A percentile compares a stretch with the other conserved stretches of the same genome.
phyloP scores from a whole-genome alignment of 64 coral and sea anemone genomes.

The Pocillopora verrucosa region DNA sequence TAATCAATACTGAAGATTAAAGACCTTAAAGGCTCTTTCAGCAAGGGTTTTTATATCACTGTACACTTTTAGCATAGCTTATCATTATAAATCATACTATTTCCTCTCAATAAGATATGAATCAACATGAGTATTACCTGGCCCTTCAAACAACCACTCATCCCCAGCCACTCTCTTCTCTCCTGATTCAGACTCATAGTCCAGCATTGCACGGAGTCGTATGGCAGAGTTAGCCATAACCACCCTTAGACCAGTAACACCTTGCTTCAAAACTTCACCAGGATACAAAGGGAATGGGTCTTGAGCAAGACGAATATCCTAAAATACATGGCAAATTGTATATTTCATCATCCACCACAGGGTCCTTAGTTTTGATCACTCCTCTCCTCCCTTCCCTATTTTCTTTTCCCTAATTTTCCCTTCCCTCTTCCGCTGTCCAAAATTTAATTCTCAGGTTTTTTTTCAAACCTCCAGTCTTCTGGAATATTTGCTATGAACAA shows the following conservation, averaged over 20 bases:
- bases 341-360: background rate
- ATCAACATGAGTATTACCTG: slow-evolving; percentile 44
- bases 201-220: slow-evolving; percentile 77
- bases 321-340: background rate
- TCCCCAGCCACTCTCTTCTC: slow-evolving; percentile 99
- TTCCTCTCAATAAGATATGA: background rate
- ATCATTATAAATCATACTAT: background rate
- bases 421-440: too few species aligned
- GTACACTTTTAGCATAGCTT: background rate
- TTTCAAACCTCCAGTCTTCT: too few species aligned
- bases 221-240: slow-evolving; percentile 95
- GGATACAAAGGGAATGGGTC: slow-evolving; percentile 97
- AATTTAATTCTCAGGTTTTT: too few species aligned
- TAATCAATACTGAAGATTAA: too few species aligned
- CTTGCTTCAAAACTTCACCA: slow-evolving; percentile 84
- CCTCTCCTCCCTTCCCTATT: too few species aligned
- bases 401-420: too few species aligned
- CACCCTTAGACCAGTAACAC: slow-evolving; percentile 68
- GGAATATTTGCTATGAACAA: too few species aligned
- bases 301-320: slow-evolving; percentile 95
- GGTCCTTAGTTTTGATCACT: too few species aligned
- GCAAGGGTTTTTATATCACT: too few species aligned
- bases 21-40: too few species aligned
- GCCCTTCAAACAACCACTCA: slow-evolving; percentile 99
- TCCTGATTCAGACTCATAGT: slow-evolving; percentile 88